phyloP scores from a whole-genome alignment of 1,140 invertebrate species.

The Teleogryllus occipitalis region DNA sequence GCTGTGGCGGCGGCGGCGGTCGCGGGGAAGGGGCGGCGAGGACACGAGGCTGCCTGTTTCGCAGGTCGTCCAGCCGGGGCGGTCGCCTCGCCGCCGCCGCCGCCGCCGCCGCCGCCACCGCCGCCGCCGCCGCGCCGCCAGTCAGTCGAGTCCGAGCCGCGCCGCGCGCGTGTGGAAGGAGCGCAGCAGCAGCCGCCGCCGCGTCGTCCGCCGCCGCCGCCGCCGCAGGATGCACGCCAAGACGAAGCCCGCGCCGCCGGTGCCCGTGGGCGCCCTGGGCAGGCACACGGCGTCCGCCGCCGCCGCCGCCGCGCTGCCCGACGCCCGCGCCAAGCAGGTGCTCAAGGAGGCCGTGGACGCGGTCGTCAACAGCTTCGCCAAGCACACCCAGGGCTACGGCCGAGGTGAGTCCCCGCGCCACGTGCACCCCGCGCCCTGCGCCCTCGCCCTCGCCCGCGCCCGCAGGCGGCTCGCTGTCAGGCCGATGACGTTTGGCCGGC shows the following conservation, averaged over 20 bases:
- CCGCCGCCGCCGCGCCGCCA: not conserved
- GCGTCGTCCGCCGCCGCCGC: not conserved
- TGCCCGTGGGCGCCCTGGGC: conserved; percentile 3
- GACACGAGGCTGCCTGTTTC: conserved; percentile 3
- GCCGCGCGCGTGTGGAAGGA: not conserved
- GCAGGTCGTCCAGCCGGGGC: conserved; percentile 9
- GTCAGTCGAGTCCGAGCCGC: not conserved
- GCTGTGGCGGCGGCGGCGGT: not conserved
- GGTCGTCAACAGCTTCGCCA: conserved; percentile 69
- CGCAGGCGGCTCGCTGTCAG: too few species aligned
- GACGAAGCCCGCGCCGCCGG: conserved; percentile 16
- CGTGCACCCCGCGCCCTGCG: too few species aligned
- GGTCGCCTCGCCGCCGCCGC: not conserved
- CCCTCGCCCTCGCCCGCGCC: too few species aligned
- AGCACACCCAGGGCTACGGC: conserved; percentile 66
- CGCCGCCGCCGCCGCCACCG: not conserved
- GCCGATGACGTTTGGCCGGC: too few species aligned
- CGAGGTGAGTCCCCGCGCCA: conserved; percentile 45
- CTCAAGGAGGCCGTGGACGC: conserved; percentile 68
- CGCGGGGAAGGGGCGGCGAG: not conserved
- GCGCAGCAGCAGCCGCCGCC: not conserved
- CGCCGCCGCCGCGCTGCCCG: conserved; percentile 33
- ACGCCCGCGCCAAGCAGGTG: conserved; percentile 59
- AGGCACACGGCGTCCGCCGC: conserved; percentile 32
- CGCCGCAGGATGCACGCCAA: conserved; percentile 16